A percentile compares a stretch with the other conserved stretches of the same genome.
These are phyloP conservation scores for Acipenser oxyrinchus DNA, from an alignment of 2,797 vertebrate genomes.

Conservation along the genomic window DNA sequence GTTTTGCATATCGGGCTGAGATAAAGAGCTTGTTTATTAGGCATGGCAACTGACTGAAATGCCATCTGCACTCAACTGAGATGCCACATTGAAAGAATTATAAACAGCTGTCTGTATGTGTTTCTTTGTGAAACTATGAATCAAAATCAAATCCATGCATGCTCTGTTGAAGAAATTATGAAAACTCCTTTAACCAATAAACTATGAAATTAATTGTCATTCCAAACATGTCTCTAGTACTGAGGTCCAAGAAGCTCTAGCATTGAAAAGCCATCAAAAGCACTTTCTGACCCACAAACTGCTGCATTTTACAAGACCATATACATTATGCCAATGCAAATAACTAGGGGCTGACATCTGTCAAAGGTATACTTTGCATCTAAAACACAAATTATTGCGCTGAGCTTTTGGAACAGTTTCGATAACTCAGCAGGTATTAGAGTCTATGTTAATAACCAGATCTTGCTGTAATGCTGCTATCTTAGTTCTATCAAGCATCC, in stretches of 20 bases:
- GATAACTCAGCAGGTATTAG: no score
- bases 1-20: not conserved
- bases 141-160: not conserved
- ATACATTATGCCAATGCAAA: not conserved
- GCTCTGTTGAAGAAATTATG: not conserved
- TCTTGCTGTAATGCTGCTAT: no score
- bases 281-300: not conserved
- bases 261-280: not conserved
- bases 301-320: not conserved
- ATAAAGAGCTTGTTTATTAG: not conserved
- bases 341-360: no score
- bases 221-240: not conserved
- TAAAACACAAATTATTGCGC: no score
- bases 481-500: no score
- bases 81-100: not conserved
- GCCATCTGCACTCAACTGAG: conserved; percentile 6
- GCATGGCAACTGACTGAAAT: conserved; percentile 2
- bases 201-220: not conserved
- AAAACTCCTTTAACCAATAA: not conserved
- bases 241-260: not conserved
- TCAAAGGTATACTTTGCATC: no score
- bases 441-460: no score
- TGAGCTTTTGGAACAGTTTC: no score
- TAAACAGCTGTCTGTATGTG: not conserved
- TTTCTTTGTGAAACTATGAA: not conserved